Evolutionary conservation across 1,140 invertebrate genomes (phyloP).

Genomic region (Brachionus paranguensis): DNA sequence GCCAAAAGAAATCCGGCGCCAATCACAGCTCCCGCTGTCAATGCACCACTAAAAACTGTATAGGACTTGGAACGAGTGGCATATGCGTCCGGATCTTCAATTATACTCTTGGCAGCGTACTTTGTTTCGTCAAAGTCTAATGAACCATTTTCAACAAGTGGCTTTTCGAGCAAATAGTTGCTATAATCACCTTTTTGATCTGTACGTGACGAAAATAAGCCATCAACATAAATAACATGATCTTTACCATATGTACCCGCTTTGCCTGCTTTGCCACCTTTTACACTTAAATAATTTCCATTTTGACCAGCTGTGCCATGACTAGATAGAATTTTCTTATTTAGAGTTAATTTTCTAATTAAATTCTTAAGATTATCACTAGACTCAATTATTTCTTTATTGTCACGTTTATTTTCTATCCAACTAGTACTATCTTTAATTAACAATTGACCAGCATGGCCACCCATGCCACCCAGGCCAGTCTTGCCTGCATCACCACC

Average conservation of each 20-base stretch:
- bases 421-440: background rate
- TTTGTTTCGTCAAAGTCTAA: background rate
- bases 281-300: background rate
- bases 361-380: background rate
- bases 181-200: background rate
- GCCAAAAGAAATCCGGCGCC: background rate
- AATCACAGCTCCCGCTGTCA: background rate
- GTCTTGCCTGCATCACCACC: background rate
- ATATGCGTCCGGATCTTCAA: background rate
- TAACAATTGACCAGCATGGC: background rate
- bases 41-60: background rate
- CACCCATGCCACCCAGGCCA: background rate
- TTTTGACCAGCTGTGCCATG: background rate
- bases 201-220: background rate
- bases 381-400: background rate
- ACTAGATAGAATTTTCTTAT: background rate
- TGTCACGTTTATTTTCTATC: background rate
- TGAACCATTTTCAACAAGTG: background rate
- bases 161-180: constrained; percentile 17
- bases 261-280: background rate
- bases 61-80: background rate
- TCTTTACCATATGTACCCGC: background rate
- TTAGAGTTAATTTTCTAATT: background rate
- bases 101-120: background rate
- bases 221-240: constrained; percentile 24